A percentile compares a stretch with the other conserved stretches of the same genome.
phyloP scores from a whole-genome alignment of 2,113 vertebrate species.

The Climacteris rufus region DNA sequence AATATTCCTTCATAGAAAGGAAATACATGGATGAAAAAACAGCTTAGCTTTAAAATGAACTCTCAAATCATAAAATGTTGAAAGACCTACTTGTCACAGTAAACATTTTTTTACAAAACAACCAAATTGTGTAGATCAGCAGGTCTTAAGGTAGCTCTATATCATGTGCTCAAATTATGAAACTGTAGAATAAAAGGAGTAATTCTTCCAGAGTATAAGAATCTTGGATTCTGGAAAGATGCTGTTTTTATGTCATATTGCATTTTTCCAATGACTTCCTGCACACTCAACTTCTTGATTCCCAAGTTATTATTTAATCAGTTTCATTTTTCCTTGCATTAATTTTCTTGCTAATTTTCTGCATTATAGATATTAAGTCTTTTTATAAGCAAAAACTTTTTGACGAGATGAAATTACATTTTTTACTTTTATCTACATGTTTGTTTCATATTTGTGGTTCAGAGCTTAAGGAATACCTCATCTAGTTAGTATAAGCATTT shows the following conservation, averaged over 20 bases:
- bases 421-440: background rate
- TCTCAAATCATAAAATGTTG: background rate
- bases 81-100: background rate
- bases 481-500: background rate
- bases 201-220: background rate
- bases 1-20: background rate
- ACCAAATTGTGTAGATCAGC: background rate
- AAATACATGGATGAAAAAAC: background rate
- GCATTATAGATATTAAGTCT: background rate
- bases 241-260: background rate
- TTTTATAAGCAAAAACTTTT: background rate
- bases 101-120: background rate
- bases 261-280: background rate
- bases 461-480: background rate
- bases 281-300: background rate
- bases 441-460: background rate
- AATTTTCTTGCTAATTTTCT: background rate
- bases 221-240: background rate
- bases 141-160: background rate
- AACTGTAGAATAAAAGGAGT: background rate
- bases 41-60: background rate
- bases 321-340: background rate
- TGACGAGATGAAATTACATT: background rate
- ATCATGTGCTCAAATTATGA: background rate
- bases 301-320: background rate